Conservation (phyloP, 2,888 invertebrate species). For the Seira ritae region DNA sequence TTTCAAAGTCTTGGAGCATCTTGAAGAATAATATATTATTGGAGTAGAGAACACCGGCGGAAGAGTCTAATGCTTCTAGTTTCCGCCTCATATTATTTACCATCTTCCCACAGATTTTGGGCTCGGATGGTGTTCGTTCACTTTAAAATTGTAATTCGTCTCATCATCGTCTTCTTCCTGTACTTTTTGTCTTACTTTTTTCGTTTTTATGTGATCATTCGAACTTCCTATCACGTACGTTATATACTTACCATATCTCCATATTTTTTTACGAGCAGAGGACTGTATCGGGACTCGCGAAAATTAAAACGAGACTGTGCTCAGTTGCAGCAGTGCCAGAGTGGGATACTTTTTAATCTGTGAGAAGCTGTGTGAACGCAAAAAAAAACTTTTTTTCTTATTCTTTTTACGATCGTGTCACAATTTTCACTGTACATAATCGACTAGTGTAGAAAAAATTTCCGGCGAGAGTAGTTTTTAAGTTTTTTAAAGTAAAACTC, state of each 20-base stretch:
- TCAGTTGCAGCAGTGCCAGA: slow-evolving; percentile 47
- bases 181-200: slow-evolving; percentile 12
- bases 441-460: background rate
- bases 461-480: slow-evolving; percentile 21
- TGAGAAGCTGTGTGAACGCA: slow-evolving; percentile 30
- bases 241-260: background rate
- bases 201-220: background rate
- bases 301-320: background rate
- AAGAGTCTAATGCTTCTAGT: background rate
- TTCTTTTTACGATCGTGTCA: slow-evolving; percentile 3
- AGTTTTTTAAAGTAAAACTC: background rate
- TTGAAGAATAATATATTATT: too few relatives aligned
- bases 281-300: slow-evolving; percentile 38
- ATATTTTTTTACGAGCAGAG: background rate
- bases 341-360: slow-evolving; percentile 38
- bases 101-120: background rate
- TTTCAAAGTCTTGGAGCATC: too few relatives aligned
- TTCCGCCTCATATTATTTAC: background rate
- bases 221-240: slow-evolving; percentile 9
- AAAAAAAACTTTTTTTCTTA: slow-evolving; percentile 24
- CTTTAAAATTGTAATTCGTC: slow-evolving; percentile 41
- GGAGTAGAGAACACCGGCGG: background rate
- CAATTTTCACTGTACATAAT: background rate
- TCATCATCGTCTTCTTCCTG: slow-evolving; percentile 9
- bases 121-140: slow-evolving; percentile 29